phyloP scores from a whole-genome alignment of 2,888 invertebrate genomes.

The Elegia similella region DNA sequence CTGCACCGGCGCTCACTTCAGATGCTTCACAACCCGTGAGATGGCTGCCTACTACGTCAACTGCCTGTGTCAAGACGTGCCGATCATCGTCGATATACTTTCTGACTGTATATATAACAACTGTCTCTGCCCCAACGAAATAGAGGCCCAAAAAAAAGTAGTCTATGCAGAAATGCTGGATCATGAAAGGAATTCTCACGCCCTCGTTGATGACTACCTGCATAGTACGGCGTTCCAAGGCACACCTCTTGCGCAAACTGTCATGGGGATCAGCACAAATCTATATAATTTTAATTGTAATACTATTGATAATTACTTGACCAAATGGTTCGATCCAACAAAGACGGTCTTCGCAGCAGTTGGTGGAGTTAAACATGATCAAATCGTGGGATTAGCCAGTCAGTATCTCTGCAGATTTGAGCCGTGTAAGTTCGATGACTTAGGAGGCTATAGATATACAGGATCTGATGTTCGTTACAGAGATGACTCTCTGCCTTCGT shows the following conservation, averaged over 20 bases:
- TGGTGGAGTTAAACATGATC: conserved; percentile 85
- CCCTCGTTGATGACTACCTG: conserved; percentile 69
- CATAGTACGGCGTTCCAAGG: conserved; percentile 73
- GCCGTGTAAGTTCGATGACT: conserved; percentile 23
- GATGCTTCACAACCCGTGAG: conserved; percentile 51
- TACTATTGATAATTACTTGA: background rate
- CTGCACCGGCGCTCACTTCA: conserved; percentile 39
- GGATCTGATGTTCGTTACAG: conserved; percentile 40
- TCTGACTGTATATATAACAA: conserved; percentile 43
- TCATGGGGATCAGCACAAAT: conserved; percentile 52
- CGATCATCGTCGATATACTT: conserved; percentile 36
- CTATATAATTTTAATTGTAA: background rate
- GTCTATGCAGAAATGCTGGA: conserved; percentile 54
- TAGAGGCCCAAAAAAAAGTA: conserved; percentile 45
- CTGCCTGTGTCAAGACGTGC: conserved; percentile 30
- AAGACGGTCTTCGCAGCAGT: conserved; percentile 88
- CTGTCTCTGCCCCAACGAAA: conserved; percentile 37
- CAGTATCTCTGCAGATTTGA: conserved; percentile 18
- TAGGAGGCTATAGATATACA: conserved; percentile 40
- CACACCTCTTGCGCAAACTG: conserved; percentile 58
- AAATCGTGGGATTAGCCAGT: conserved; percentile 80
- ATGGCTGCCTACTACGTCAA: conserved; percentile 48
- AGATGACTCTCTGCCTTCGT: conserved; percentile 66
- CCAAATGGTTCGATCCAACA: conserved; percentile 41
- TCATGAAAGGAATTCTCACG: conserved; percentile 53